phyloP scores from a whole-genome alignment of 2,797 vertebrate species.

The Pempheris klunzingeri region DNA sequence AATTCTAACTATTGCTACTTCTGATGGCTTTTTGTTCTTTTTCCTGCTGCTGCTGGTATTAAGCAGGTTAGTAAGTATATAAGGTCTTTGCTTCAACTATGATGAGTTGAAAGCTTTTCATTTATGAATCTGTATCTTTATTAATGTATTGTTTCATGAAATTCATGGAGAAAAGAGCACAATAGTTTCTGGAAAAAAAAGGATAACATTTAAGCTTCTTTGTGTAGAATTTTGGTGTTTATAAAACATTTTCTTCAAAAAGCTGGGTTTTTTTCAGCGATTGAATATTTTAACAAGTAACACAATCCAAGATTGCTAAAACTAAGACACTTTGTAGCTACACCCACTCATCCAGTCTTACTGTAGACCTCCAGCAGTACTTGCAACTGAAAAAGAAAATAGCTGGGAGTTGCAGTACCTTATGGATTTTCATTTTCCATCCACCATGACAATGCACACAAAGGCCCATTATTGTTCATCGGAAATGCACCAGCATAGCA shows the following conservation, averaged over 20 bases:
- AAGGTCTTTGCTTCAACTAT: background rate
- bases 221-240: background rate
- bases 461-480: background rate
- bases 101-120: conserved; percentile 25
- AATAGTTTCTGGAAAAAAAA: background rate
- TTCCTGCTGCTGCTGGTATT: background rate
- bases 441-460: background rate
- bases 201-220: background rate
- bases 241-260: too few species aligned
- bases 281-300: background rate
- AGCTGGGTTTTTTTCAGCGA: too few species aligned
- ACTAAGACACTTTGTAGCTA: background rate
- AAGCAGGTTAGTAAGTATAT: background rate
- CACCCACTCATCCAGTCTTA: background rate
- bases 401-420: background rate
- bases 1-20: background rate
- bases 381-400: background rate
- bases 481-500: background rate
- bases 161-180: background rate
- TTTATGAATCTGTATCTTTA: background rate
- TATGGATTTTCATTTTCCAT: conserved; percentile 3
- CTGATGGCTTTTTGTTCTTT: too few species aligned
- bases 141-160: background rate
- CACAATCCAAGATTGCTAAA: background rate
- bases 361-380: background rate